A percentile compares a stretch with the other conserved stretches of the same genome.
phyloP scores from a whole-genome alignment of 2,113 vertebrate genomes.

The Phalacrocorax carbo region DNA sequence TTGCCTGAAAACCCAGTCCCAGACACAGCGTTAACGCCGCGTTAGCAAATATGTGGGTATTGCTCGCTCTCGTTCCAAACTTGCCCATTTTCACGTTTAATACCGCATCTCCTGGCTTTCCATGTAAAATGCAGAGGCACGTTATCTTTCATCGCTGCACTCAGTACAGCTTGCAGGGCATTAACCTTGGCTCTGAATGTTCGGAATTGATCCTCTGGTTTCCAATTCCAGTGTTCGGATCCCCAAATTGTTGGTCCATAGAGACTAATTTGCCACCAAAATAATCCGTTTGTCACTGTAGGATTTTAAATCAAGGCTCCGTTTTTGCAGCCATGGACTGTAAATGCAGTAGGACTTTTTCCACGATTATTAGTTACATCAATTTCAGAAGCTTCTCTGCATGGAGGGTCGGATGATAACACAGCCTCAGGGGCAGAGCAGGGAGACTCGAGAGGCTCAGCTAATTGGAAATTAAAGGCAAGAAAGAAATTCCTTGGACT shows the following conservation, averaged over 20 bases:
- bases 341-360: background rate
- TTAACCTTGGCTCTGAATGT: background rate
- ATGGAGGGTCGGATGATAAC: background rate
- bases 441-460: constrained; percentile 16
- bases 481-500: constrained; percentile 26
- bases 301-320: constrained; percentile 16
- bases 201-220: constrained; percentile 1
- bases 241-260: background rate
- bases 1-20: background rate
- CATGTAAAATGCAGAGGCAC: background rate
- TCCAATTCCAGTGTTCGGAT: background rate
- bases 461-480: constrained; percentile 63
- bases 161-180: background rate
- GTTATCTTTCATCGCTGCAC: background rate
- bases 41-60: background rate
- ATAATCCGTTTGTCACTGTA: constrained; percentile 61
- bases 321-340: background rate
- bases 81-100: background rate
- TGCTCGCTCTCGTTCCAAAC: fast-evolving
- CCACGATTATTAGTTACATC: constrained; percentile 40
- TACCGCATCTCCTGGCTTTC: background rate
- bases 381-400: constrained; percentile 33
- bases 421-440: constrained; percentile 29
- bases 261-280: constrained; percentile 35
- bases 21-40: fast-evolving